Evolutionary conservation across 1,140 invertebrate genomes (phyloP), one percentile per base, ranked within the genome.

Genomic region (Aphelinus certus): DNA sequence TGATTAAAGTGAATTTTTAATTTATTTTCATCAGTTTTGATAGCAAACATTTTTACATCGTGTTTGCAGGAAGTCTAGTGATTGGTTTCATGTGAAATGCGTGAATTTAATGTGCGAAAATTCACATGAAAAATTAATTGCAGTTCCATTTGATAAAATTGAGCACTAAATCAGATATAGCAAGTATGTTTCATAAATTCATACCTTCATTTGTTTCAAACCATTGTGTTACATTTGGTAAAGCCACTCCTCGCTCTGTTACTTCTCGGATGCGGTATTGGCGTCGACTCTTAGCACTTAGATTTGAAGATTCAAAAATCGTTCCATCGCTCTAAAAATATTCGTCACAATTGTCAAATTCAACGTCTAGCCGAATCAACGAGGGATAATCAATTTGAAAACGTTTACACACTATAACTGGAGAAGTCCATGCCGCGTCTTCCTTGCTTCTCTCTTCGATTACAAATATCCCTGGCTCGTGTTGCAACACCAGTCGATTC

Each of bases 391-490:
- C 5, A 45, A 63, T 63, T n/a, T 0, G 51, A 53, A 5, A 63
- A 64, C 2, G 71, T 47, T 73, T 7, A 69, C 57, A 10, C 73
- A 46, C 74, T 65, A 66, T 78, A 7, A 60, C 48, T 49, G 74
- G 78, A 46, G 64, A 73, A 2, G 10, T 64, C 64, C 73, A 51
- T 53, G 7, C 46, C 9, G 45, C n/a, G 10, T 49, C 5, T 9
- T 26, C 7, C 2, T 58, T 60, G 6, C 6, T 47, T n/a, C 51
- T 76, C 49, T 73, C 73, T 51, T 84, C 79, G 57, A 84, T 81
- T 6, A 85, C 66, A 49, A 79, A 84, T 55, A 76, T 76, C 46
- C 81, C 83, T 62, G 71, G 66, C 81, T 81, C 78, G 64, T 84
- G 80, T 49, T 72, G 77, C 7, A 85, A 70, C 47, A 73, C 77